Base-by-base conservation (phyloP, 2,888 invertebrate species). In the Epinotia brunnichana region DNA sequence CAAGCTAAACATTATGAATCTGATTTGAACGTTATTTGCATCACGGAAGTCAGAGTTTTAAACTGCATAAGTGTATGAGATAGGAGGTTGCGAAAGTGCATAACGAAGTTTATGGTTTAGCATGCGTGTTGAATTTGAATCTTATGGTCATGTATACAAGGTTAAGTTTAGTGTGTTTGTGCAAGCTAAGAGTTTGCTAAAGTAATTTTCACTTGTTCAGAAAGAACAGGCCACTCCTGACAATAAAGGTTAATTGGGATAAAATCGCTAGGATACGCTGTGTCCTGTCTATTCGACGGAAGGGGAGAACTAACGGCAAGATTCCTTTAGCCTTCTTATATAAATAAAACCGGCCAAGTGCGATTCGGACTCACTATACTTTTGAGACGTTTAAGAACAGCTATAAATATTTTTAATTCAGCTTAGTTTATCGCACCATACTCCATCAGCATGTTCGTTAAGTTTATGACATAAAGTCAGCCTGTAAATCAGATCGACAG, bases 161-260 rank as follows among this genome's bases (percentile, higher is more conserved):
- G 17, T 19, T 17, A 24, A 0, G 3, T 35, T 17, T 10, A 17
- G 11, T 3, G 35, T 2, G 3, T 3, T 35, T 39, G 19, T 29
- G 7, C 7, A 5, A 63, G 51, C 29, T 63, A 63, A 29, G 35
- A 35, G 39, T 64, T 70, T 64, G 21, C 24, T 3, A 21, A 48
- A 44, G 24, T 29, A 48, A n/a, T 53, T 19, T 51, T 53, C 41
- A 35, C 17, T n/a, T 59, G 29, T 24, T 53, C 53, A 48, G 21
- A 48, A 57, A 59, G 59, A 66, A 53, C 53, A 54, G 41, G 66
- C 54, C 17, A 61, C 57, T 71, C 59, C 19, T 66, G 60, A 67
- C 60, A 67, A 71, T 53, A 71, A 67, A 67, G 66, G 71, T 71
- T 71, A 71, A 67, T 66, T 71, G 66, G 54, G 7, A 39, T 51